These are phyloP conservation scores for Oceanodroma tethys DNA, from an alignment of 2,113 vertebrate genomes.

Conservation along the genomic window DNA sequence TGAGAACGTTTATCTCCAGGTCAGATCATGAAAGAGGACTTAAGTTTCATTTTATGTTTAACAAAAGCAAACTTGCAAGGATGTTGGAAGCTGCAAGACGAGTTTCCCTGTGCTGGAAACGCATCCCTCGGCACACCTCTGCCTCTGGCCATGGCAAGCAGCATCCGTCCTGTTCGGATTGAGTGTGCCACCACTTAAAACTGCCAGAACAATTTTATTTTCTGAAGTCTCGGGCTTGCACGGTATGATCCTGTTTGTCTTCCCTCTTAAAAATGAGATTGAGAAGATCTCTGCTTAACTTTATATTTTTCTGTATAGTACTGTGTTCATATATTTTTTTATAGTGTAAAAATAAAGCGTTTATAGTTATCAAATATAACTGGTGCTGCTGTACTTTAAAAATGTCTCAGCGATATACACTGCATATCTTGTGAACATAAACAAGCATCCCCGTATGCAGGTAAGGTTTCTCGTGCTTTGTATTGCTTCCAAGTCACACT, in stretches of 20 bases:
- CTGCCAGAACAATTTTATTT: not conserved
- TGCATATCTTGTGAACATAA: not conserved
- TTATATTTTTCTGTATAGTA: conserved; percentile 21
- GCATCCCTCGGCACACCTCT: not conserved
- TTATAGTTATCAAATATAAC: not conserved
- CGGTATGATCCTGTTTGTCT: not conserved
- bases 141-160: not conserved
- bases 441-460: not conserved
- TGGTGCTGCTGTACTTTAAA: not conserved
- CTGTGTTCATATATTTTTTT: conserved; percentile 49
- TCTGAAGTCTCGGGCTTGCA: not conserved
- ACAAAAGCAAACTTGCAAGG: not conserved
- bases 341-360: conserved; percentile 66
- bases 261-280: not conserved
- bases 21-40: not conserved
- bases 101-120: not conserved
- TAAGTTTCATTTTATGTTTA: not conserved
- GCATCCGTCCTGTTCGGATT: not conserved
- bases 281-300: conserved; percentile 4
- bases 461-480: not conserved
- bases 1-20: not conserved
- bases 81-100: not conserved
- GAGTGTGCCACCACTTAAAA: not conserved
- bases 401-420: not conserved
- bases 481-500: not conserved